phyloP scores from a whole-genome alignment of 2,888 invertebrate genomes.

The Pheosia gnoma region DNA sequence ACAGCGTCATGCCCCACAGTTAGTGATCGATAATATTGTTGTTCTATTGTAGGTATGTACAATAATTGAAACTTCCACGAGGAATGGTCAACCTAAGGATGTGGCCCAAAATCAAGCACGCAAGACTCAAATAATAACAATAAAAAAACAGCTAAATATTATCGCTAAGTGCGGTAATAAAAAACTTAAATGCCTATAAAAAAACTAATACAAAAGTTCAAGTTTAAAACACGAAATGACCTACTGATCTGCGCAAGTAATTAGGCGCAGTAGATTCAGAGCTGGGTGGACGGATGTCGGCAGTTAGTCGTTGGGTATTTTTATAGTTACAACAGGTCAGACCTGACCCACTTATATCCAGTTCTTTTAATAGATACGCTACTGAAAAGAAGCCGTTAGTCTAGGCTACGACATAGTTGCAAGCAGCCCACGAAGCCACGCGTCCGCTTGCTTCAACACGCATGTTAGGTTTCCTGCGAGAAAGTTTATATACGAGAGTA shows the following conservation, averaged over 20 bases:
- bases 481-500: too few relatives aligned
- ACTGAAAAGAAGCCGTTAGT: not conserved
- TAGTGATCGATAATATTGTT: too few relatives aligned
- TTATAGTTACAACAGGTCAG: conserved; percentile 4
- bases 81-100: too few relatives aligned
- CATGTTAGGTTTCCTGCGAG: too few relatives aligned
- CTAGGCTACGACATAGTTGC: not conserved
- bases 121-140: too few relatives aligned
- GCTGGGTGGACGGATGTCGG: not conserved
- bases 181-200: not conserved
- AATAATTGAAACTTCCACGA: too few relatives aligned
- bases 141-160: too few relatives aligned
- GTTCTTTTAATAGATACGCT: not conserved
- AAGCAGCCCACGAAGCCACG: not conserved
- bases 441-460: not conserved
- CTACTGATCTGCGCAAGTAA: not conserved
- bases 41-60: too few relatives aligned
- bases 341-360: conserved; percentile 1
- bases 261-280: not conserved
- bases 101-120: too few relatives aligned
- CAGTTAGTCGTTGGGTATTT: conserved; percentile 1
- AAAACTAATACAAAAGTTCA: not conserved
- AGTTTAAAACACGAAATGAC: not conserved
- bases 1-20: too few relatives aligned
- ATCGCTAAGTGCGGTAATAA: not conserved